Base-by-base conservation (phyloP, 37 sponge, comb jelly and placozoan species). In the Ephydatia muelleri region DNA sequence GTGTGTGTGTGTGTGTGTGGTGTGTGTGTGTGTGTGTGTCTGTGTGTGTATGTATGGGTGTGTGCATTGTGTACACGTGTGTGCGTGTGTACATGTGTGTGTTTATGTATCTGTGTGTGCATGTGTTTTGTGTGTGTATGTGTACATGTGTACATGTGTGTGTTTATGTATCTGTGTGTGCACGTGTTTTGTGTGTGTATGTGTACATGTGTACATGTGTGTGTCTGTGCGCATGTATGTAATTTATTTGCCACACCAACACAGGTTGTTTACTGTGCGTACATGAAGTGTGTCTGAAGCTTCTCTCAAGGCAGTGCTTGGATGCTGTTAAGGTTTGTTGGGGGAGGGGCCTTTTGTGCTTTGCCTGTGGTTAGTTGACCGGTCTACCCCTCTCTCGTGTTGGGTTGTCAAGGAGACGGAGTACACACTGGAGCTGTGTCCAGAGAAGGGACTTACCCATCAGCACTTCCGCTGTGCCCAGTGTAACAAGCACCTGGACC, bases 381-480 rank as follows among this genome's bases (percentile, higher is more conserved):
- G 30, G 47, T 43, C 47, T 43, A 19, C 30, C 23, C n/a, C 36
- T 3, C 26, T 81, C n/a, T n/a, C n/a, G n/a, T n/a, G n/a, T 81
- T 38, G 71, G 67, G 47, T 32, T 65, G 31, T 73, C 74, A 83
- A n/a, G 47, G 34, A 76, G 22, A 65, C 80, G 21, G 78, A 73
- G n/a, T 88, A 91, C 68, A 88, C 74, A 47, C 73, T 90, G 25
- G 79, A 91, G 66, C 84, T 97, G 11, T 89, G 93, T 71, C 97
- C 97, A 1, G 94, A 94, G 64, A 76, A 72, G 43, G 96, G 99
- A 16, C 87, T 99, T 26, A 89, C 92, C 3, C 47, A 79, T 19
- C 99, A 99, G 91, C 87, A 91, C 65, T 97, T 97, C 75, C 89
- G 91, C 13, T 99, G 99, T 88, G 72, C 68, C 64, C 82, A 82